phyloP scores from a whole-genome alignment of 2,888 invertebrate genomes.

The Petrolisthes cinctipes region DNA sequence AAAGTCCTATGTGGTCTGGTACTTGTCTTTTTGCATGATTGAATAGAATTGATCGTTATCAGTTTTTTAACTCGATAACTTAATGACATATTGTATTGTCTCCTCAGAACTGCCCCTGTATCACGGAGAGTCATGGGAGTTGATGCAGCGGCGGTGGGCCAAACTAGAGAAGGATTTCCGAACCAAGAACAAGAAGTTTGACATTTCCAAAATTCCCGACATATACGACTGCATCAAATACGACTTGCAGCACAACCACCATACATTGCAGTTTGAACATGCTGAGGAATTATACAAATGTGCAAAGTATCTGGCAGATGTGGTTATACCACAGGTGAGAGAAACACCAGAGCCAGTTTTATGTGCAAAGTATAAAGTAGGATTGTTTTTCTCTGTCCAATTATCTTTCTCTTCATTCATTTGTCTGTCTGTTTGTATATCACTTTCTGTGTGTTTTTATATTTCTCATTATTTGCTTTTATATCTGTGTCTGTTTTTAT shows the following conservation, averaged over 20 bases:
- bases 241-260: conserved; percentile 92
- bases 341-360: neutral
- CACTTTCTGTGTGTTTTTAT: too few relatives aligned
- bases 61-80: too few relatives aligned
- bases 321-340: conserved; percentile 94
- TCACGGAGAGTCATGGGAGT: conserved; percentile 98
- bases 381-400: too few relatives aligned
- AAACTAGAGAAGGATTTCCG: conserved; percentile 98
- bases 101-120: conserved; percentile 87
- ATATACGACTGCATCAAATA: conserved; percentile 99
- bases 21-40: too few relatives aligned
- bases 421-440: neutral
- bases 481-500: neutral
- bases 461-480: neutral
- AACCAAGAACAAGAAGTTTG: conserved; percentile 90
- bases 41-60: too few relatives aligned
- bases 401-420: too few relatives aligned
- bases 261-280: conserved; percentile 73
- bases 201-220: conserved; percentile 99
- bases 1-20: too few relatives aligned
- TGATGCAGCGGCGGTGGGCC: conserved; percentile 97
- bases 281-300: conserved; percentile 94
- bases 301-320: conserved; percentile 97
- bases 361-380: too few relatives aligned
- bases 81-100: too few relatives aligned